phyloP scores from a whole-genome alignment of 2,113 vertebrate genomes.

The Ceuthmochares aereus region DNA sequence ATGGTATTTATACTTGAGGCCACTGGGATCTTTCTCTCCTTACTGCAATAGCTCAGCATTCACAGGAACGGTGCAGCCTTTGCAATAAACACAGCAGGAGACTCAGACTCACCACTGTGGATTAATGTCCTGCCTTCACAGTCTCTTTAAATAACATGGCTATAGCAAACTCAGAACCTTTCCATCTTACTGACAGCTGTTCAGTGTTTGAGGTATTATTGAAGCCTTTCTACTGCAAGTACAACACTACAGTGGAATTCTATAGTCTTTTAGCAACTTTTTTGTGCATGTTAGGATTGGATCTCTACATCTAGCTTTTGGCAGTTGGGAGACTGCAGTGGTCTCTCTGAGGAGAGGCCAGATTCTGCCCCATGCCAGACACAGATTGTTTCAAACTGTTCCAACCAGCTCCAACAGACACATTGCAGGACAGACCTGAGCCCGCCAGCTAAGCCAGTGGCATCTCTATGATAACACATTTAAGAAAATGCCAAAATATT shows the following conservation, averaged over 20 bases:
- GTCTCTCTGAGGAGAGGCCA: not conserved
- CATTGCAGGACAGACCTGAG: not conserved
- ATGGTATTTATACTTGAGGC: rapidly evolving
- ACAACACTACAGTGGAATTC: not conserved
- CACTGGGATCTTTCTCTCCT: rapidly evolving
- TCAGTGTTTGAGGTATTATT: not conserved
- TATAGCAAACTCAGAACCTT: not conserved
- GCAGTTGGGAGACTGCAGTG: not conserved
- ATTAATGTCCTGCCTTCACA: not conserved
- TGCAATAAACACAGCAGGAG: not conserved
- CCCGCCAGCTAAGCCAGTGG: not conserved
- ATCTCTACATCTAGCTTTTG: not conserved
- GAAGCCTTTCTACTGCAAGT: not conserved
- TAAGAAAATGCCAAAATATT: not conserved
- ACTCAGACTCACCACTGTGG: not conserved
- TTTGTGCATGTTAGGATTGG: not conserved
- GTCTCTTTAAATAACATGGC: not conserved
- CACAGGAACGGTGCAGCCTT: not conserved
- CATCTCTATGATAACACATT: not conserved
- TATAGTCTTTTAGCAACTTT: not conserved
- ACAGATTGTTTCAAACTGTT: not conserved
- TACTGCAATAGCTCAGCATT: not conserved
- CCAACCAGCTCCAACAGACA: rapidly evolving
- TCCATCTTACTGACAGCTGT: not conserved
- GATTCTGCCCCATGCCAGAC: rapidly evolving